Evolutionary conservation across 2,797 vertebrate genomes (phyloP).

Genomic region (Gorsachius magnificus): DNA sequence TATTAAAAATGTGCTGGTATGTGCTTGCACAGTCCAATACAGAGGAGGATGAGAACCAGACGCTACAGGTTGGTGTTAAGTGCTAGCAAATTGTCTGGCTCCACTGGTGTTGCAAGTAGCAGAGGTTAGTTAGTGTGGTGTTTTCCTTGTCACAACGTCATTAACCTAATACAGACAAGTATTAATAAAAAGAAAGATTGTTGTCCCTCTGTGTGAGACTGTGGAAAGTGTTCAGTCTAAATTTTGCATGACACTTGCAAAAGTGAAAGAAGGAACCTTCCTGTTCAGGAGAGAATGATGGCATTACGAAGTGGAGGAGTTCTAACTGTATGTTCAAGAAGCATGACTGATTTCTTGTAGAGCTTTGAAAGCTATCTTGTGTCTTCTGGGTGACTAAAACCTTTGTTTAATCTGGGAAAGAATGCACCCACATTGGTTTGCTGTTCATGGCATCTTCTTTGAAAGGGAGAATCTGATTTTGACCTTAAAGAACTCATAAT

Average conservation of each 20-base stretch:
- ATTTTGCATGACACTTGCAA: not conserved
- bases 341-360: not conserved
- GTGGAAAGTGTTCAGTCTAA: not conserved
- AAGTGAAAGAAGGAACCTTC: not conserved
- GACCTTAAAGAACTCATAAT: not conserved
- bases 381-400: not conserved
- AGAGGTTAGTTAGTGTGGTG: not conserved
- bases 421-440: not conserved
- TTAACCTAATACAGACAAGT: not conserved
- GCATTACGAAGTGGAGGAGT: not conserved
- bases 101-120: not conserved
- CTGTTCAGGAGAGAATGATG: not conserved
- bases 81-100: not conserved
- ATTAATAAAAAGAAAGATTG: not conserved
- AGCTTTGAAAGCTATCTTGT: not conserved
- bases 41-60: not conserved
- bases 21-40: not conserved
- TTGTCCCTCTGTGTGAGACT: not conserved
- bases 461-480: not conserved
- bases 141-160: not conserved
- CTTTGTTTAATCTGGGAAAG: not conserved
- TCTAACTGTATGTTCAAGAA: not conserved
- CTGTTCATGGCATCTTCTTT: not conserved
- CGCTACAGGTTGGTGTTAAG: not conserved
- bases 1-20: not conserved